Evolutionary conservation across 2,113 vertebrate species (phyloP).

Genomic region (Thermophis baileyi): DNA sequence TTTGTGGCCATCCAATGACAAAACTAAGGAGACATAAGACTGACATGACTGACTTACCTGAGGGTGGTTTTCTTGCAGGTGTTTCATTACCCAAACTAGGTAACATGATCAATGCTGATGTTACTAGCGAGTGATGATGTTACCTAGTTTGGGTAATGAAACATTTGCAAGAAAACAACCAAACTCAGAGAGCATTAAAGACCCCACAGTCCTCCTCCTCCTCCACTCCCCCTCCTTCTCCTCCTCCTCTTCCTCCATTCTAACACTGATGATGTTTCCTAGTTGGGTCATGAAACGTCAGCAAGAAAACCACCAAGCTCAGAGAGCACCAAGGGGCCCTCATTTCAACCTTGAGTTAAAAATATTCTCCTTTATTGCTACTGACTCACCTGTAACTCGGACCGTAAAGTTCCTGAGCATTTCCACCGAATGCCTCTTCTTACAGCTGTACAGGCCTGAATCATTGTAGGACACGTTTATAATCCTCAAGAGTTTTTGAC

Average conservation of each 20-base stretch:
- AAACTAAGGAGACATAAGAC: not conserved
- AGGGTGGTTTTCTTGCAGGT: not conserved
- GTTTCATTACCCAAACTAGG: not conserved
- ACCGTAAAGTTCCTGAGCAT: conserved; percentile 86
- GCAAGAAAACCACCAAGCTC: not conserved
- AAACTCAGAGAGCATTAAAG: not conserved
- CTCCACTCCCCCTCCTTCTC: too few relatives aligned
- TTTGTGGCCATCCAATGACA: not conserved
- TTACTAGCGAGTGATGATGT: not conserved
- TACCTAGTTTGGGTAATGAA: not conserved
- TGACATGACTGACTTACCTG: conserved; percentile 66
- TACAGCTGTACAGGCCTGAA: conserved; percentile 85
- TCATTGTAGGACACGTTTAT: conserved; percentile 87
- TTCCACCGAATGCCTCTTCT: conserved; percentile 70
- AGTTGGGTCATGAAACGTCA: not conserved
- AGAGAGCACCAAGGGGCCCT: not conserved
- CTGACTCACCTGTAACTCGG: conserved; percentile 79
- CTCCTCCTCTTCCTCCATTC: not conserved
- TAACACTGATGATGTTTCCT: not conserved
- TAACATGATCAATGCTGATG: not conserved
- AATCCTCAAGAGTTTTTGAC: conserved; percentile 79
- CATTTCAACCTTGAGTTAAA: not conserved
- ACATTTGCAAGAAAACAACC: not conserved
- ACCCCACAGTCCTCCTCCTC: too few relatives aligned
- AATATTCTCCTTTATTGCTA: not conserved